Conservation (phyloP, 2,113 vertebrate genomes). For the Neofelis nebulosa region DNA sequence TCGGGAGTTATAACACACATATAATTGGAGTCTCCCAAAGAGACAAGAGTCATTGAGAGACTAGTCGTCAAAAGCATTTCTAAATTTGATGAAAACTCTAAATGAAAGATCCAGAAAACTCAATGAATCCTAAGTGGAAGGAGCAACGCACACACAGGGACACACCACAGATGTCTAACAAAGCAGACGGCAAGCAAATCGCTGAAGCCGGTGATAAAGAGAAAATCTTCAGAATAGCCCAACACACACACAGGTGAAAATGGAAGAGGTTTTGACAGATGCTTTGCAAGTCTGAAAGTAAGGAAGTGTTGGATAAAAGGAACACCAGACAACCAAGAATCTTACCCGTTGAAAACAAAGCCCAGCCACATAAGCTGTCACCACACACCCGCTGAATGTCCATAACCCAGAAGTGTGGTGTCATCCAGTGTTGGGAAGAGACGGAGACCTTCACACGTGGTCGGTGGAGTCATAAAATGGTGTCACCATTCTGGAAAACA, state of each 20-base stretch:
- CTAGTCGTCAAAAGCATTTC: too few relatives aligned
- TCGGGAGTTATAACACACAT: too few relatives aligned
- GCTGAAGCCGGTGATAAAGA: neutral
- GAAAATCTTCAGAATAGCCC: neutral
- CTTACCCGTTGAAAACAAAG: too few relatives aligned
- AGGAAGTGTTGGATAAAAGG: fast-evolving
- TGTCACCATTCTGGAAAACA: fast-evolving
- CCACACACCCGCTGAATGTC: fast-evolving
- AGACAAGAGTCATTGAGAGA: neutral
- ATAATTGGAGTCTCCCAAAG: neutral
- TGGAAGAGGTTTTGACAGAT: fast-evolving
- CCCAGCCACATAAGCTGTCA: fast-evolving
- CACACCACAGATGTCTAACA: fast-evolving
- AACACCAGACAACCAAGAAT: fast-evolving
- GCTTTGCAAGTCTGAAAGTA: fast-evolving
- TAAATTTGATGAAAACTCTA: neutral
- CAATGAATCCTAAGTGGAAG: neutral
- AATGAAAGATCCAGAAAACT: neutral
- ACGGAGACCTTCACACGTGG: fast-evolving
- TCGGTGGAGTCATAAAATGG: fast-evolving
- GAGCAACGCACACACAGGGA: fast-evolving
- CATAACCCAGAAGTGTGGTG: fast-evolving
- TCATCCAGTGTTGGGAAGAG: fast-evolving
- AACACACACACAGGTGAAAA: fast-evolving
- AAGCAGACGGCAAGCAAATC: fast-evolving